These are phyloP conservation scores for Chionodraco myersi DNA, from an alignment of 2,113 vertebrate species.

Conservation along the genomic window DNA sequence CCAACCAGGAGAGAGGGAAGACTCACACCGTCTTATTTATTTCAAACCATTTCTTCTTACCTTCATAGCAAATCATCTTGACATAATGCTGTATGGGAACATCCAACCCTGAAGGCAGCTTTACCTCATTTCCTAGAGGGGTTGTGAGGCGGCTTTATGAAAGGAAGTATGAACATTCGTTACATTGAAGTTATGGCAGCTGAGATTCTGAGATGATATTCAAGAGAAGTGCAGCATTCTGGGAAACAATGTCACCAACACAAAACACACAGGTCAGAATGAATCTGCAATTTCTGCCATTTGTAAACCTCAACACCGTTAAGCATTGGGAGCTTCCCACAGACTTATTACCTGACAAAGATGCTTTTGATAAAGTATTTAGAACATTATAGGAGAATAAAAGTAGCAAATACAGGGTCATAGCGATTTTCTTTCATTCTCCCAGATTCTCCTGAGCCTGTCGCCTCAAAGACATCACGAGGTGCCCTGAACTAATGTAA, in stretches of 20 bases:
- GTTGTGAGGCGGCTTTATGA: neutral
- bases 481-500: neutral
- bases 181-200: neutral
- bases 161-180: slow-evolving; percentile 1
- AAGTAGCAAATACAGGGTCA: neutral
- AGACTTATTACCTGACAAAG: neutral
- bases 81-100: slow-evolving; percentile 30
- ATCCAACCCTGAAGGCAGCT: slow-evolving; percentile 21
- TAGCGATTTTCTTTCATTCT: neutral
- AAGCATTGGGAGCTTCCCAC: neutral
- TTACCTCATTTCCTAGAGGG: slow-evolving; percentile 53
- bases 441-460: neutral
- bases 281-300: neutral
- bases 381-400: neutral
- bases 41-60: neutral
- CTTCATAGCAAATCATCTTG: slow-evolving; percentile 9
- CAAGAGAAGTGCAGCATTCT: neutral
- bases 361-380: neutral
- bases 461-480: neutral
- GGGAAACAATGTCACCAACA: neutral
- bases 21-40: slow-evolving; percentile 5
- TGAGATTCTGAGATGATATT: slow-evolving; percentile 1
- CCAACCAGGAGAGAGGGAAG: slow-evolving; percentile 28
- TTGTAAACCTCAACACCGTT: neutral
- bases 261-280: neutral